Conservation (phyloP, 2,113 vertebrate species). For the Neogobius melanostomus region DNA sequence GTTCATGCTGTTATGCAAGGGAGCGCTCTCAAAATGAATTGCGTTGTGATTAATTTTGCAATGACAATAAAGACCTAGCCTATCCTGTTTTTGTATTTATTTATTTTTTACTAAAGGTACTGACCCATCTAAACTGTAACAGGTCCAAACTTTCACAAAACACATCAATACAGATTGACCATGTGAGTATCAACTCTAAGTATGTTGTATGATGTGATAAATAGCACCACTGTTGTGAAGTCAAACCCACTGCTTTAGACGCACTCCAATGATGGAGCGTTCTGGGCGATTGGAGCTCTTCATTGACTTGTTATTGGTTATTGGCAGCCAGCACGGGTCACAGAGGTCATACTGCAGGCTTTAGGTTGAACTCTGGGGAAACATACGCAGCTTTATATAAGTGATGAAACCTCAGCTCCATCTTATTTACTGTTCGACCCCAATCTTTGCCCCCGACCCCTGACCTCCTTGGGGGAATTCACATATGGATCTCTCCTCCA, state of each 20-base stretch:
- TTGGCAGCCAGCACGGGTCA: constrained; percentile 31
- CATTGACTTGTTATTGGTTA: constrained; percentile 62
- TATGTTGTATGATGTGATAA: neutral
- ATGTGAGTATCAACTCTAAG: neutral
- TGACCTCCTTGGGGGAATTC: constrained; percentile 50
- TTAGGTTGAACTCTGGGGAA: constrained; percentile 34
- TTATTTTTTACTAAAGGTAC: neutral
- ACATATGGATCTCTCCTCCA: constrained; percentile 36
- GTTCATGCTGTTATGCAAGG: too few relatives aligned
- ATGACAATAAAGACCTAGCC: neutral
- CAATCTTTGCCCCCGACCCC: constrained; percentile 47
- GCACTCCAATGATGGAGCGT: constrained; percentile 21
- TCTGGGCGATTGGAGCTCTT: constrained; percentile 46
- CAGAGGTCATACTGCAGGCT: constrained; percentile 52
- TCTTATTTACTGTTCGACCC: constrained; percentile 61
- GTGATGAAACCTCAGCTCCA: constrained; percentile 52
- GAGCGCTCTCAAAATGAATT: too few relatives aligned
- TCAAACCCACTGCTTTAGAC: neutral
- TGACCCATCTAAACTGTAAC: neutral
- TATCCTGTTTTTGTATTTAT: neutral
- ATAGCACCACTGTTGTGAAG: neutral
- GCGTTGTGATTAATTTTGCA: too few relatives aligned
- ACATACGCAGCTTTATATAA: constrained; percentile 16
- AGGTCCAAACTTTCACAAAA: neutral
- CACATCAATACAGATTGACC: neutral